These are phyloP conservation scores for Hirudinaria manillensis DNA, from an alignment of 2,888 invertebrate genomes.

Conservation along the genomic window DNA sequence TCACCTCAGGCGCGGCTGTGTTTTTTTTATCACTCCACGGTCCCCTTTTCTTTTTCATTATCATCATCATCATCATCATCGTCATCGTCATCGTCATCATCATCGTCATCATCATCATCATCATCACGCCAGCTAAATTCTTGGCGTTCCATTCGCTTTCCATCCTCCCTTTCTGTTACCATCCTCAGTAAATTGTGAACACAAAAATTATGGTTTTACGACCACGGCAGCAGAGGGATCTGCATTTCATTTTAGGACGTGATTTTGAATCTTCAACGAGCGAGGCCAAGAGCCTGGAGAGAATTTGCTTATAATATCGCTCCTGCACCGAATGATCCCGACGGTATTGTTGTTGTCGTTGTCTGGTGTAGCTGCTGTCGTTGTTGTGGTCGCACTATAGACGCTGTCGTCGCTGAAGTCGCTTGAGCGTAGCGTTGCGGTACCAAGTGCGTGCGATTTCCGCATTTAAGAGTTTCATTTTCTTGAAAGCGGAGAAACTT, in stretches of 20 bases:
- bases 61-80: slow-evolving; percentile 14
- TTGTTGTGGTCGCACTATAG: too few relatives aligned
- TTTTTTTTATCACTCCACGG: neutral
- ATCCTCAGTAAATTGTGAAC: neutral
- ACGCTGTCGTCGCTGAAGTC: too few relatives aligned
- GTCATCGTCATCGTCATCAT: neutral
- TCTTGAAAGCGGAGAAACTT: too few relatives aligned
- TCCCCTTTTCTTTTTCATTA: too few relatives aligned
- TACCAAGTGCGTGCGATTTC: too few relatives aligned
- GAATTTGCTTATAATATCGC: too few relatives aligned
- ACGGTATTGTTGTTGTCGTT: too few relatives aligned
- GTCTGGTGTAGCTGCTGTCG: too few relatives aligned
- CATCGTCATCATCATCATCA: slow-evolving; percentile 11
- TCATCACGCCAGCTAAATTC: neutral
- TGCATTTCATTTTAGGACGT: slow-evolving; percentile 3
- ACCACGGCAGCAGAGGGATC: neutral
- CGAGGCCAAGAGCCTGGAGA: neutral
- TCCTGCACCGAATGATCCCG: too few relatives aligned
- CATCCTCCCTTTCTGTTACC: neutral
- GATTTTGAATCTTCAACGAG: neutral
- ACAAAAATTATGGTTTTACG: neutral
- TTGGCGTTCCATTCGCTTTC: neutral
- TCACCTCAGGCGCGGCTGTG: neutral
- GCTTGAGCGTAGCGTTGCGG: too few relatives aligned
- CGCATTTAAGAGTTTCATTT: too few relatives aligned